Base-by-base conservation (phyloP, 2,113 vertebrate genomes). In the Coreoperca whiteheadi region DNA sequence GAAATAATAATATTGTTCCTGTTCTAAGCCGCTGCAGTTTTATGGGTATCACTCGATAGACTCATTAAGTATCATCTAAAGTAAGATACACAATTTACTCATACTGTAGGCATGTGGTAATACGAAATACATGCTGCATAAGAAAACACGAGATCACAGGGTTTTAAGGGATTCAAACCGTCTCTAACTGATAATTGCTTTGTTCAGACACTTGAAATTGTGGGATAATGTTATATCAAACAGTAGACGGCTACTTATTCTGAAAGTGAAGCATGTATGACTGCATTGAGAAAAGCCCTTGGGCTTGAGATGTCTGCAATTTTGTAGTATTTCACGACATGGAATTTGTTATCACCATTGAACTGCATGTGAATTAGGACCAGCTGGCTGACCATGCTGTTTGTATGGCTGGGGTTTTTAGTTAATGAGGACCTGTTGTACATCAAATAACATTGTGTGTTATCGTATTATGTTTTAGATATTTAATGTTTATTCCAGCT, bases 361-460 rank as follows among this genome's bases (percentile, higher is more conserved):
- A 83, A 78, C 34, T 23, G 59, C 63, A 63, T 12, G 65, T 72
- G 21, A 78, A 83, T 69, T 69, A 79, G 63, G 64, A 43, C 82
- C 71, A 80, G 82, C 54, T 84, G 77, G 60, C 57, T 85, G 69
- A 82, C 77, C 71, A 41, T 12, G 50, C 50, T 69, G 77, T 65
- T 65, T 56, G 65, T 23, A 21, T 30, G 12, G 67, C 37, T 43
- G 23, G 70, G 20, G n/a, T 68, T 79, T 82, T 80, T 69, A 83
- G 87, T 91, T 82, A 88, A 88, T 21, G 57, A 84, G 48, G 69
- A 75, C 61, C 63, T 74, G 83, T 61, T 80, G 80, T 67, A 72
- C 61, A 54, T 86, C 61, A 53, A 86, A 86, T n/a, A 79, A 73
- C 82, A 85, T 53, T 51, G 69, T 46, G 34, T 56, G 68, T 86